phyloP scores from a whole-genome alignment of 2,113 vertebrate genomes.

The Charadrius vociferus region DNA sequence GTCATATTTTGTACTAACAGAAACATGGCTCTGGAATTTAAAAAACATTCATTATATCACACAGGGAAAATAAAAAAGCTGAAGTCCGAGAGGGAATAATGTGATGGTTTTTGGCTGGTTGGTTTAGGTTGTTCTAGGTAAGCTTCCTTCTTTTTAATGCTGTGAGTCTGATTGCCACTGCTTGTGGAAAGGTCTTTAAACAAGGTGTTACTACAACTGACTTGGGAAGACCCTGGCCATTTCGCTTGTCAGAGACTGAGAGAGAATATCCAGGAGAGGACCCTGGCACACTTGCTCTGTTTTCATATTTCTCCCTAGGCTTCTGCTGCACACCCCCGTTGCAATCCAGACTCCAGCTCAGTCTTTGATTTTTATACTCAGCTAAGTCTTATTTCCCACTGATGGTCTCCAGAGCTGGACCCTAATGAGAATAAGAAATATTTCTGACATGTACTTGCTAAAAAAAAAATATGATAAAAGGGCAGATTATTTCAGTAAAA shows the following conservation, averaged over 20 bases:
- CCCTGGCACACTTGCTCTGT: background rate
- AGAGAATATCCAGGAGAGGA: background rate
- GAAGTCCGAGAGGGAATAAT: background rate
- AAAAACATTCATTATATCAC: background rate
- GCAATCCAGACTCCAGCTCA: background rate
- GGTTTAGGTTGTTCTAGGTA: background rate
- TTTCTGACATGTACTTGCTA: background rate
- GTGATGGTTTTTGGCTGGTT: background rate
- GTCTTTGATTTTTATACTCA: background rate
- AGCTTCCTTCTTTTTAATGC: background rate
- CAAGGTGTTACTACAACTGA: background rate
- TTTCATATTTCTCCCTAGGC: background rate
- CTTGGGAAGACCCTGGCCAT: background rate
- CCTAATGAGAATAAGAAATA: background rate
- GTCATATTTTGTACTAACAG: background rate
- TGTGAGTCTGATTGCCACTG: background rate
- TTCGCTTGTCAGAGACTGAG: background rate
- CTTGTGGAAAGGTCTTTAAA: background rate
- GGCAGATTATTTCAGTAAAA: background rate
- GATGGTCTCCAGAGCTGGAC: background rate
- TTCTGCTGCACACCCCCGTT: background rate
- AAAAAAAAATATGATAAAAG: background rate
- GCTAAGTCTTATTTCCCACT: background rate
- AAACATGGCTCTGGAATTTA: background rate
- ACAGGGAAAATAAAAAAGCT: background rate